These are phyloP conservation scores for Myotis findleyi DNA, from an alignment of 2,797 vertebrate genomes.

Conservation along the genomic window DNA sequence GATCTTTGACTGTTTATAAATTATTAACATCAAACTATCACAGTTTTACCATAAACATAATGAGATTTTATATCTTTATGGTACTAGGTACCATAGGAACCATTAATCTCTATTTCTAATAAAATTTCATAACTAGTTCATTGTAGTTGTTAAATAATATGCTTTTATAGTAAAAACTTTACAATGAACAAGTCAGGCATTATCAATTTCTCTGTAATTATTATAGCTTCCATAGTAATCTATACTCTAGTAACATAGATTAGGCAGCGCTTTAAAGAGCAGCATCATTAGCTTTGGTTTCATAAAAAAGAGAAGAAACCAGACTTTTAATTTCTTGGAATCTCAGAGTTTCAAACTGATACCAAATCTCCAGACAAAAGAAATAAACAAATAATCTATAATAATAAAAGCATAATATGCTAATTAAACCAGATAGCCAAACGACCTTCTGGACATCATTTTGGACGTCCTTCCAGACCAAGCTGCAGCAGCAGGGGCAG, in stretches of 20 bases:
- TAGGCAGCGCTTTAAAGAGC: conserved; percentile 84
- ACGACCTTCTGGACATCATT: too few relatives aligned
- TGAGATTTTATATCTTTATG: conserved; percentile 10
- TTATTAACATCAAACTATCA: conserved; percentile 21
- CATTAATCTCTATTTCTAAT: conserved; percentile 82
- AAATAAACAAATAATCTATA: not conserved
- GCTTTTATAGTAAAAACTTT: conserved; percentile 87
- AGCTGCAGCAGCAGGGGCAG: too few relatives aligned
- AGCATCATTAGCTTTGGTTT: conserved; percentile 84
- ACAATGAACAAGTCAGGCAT: conserved; percentile 87
- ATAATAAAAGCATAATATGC: too few relatives aligned
- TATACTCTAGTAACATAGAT: conserved; percentile 85
- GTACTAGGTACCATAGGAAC: conserved; percentile 4
- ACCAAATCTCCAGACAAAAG: not conserved
- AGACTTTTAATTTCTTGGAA: not conserved
- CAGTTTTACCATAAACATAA: not conserved
- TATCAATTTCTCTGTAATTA: conserved; percentile 87
- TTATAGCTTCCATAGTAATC: conserved; percentile 87
- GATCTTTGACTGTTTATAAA: not conserved
- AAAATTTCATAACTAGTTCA: conserved; percentile 84
- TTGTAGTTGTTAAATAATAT: conserved; percentile 86
- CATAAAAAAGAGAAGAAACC: not conserved
- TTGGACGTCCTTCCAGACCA: too few relatives aligned
- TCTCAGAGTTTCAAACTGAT: not conserved
- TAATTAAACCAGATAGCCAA: too few relatives aligned